These are phyloP conservation scores for Slavum lentiscoides DNA, from an alignment of 2,888 invertebrate species.

Conservation along the genomic window DNA sequence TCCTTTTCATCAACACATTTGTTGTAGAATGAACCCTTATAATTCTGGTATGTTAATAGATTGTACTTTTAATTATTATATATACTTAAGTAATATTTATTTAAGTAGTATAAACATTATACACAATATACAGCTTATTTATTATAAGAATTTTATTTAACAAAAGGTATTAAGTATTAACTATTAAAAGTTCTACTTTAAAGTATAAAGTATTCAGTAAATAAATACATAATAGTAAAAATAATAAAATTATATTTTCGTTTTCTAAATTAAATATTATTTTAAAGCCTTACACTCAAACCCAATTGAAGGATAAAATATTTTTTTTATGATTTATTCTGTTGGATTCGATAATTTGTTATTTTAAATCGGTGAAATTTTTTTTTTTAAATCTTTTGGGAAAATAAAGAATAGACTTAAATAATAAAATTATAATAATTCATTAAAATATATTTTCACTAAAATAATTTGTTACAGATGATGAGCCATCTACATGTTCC, in stretches of 20 bases:
- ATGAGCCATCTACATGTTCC: constrained; percentile 18
- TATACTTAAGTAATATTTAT: neutral
- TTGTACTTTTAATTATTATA: too few species aligned
- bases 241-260: too few species aligned
- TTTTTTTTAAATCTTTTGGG: neutral
- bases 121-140: too few species aligned
- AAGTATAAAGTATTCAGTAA: too few species aligned
- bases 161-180: neutral
- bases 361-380: too few species aligned
- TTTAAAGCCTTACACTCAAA: too few species aligned
- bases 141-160: too few species aligned
- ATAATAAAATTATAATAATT: neutral
- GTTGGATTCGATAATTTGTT: too few species aligned
- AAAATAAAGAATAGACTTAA: neutral
- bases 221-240: too few species aligned
- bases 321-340: too few species aligned
- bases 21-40: neutral
- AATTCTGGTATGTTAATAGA: neutral
- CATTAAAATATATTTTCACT: neutral
- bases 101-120: neutral
- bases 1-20: neutral
- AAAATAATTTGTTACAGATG: neutral
- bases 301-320: too few species aligned
- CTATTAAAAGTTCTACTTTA: neutral
- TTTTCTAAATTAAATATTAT: too few species aligned